These are phyloP conservation scores for Proterorhinus semilunaris DNA, from an alignment of 2,113 vertebrate species.

Conservation along the genomic window DNA sequence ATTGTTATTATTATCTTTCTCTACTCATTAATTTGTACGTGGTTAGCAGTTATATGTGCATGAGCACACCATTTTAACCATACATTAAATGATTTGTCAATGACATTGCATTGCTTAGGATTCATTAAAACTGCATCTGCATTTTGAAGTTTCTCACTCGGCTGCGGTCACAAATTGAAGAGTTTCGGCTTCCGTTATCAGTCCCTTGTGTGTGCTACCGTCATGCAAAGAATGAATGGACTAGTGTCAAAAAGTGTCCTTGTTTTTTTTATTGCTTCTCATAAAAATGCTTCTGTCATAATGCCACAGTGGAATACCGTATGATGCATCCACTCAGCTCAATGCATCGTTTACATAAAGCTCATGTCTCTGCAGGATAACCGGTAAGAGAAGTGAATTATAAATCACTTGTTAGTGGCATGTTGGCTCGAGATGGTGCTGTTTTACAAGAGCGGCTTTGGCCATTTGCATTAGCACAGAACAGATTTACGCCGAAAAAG, in stretches of 20 bases:
- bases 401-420: slow-evolving; percentile 12
- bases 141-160: slow-evolving; percentile 22
- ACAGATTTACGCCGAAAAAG: slow-evolving; percentile 50
- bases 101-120: background rate
- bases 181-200: slow-evolving; percentile 57
- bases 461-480: slow-evolving; percentile 59
- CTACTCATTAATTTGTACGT: slow-evolving; percentile 7
- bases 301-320: slow-evolving; percentile 9
- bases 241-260: slow-evolving; percentile 42
- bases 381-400: background rate
- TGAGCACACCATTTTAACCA: background rate
- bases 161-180: slow-evolving; percentile 46
- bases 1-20: slow-evolving; percentile 17
- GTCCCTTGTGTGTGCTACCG: slow-evolving; percentile 60
- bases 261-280: slow-evolving; percentile 23
- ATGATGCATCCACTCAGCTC: slow-evolving; percentile 7
- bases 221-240: slow-evolving; percentile 70
- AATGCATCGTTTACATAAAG: slow-evolving; percentile 7
- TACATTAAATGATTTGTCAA: background rate
- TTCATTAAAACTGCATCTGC: slow-evolving; percentile 10
- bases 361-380: background rate
- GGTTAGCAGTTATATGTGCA: slow-evolving; percentile 15
- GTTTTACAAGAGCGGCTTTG: slow-evolving; percentile 48
- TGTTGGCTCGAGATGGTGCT: slow-evolving; percentile 22
- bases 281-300: slow-evolving; percentile 29